Base-by-base conservation (phyloP, 2,113 vertebrate genomes). In the Prochilodus magdalenae region DNA sequence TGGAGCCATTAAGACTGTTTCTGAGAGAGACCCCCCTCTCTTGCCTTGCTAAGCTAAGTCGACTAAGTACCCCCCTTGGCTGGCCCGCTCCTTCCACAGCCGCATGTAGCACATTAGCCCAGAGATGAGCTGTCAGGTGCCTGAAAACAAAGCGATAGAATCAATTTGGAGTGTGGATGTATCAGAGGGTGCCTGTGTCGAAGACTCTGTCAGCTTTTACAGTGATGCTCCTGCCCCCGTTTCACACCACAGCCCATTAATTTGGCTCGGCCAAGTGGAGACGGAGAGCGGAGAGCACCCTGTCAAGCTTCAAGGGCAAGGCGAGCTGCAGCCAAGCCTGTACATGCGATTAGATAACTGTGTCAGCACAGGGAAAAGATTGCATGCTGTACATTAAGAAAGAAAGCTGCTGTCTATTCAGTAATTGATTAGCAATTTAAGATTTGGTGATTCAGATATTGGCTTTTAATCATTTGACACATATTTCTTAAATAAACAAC, bases 111-210 rank as follows among this genome's bases (percentile, higher is more conserved):
- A 79, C 71, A 86, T 90, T 88, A 85, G 69, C 70, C 82, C 65
- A 79, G 70, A 80, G 83, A 87, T 85, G 83, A 86, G 47, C 83
- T 89, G 82, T 80, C 84, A 87, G 73, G 26, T 82, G 40, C 78
- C 60, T 66, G 66, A 77, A 88, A 86, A 87, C 83, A 89, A 88
- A 86, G 81, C 71, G 65, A 87, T 75, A 73, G 67, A 82, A 89
- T 90, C 86, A 87, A 86, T 91, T 89, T 87, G 55, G 74, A 79
- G 67, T 77, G 83, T 73, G 66, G 22, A 74, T 76, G 66, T 73
- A 82, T 85, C 65, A 76, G 65, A 86, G 59, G 49, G 51, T 5
- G 36, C 70, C 72, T 11, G 26, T 55, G 77, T 73, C 63, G 51
- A 67, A 81, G 75, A 49, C 83, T 44, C 24, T 70, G 71, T 72